phyloP scores from a whole-genome alignment of 2,113 vertebrate genomes.

The Odontesthes bonariensis region DNA sequence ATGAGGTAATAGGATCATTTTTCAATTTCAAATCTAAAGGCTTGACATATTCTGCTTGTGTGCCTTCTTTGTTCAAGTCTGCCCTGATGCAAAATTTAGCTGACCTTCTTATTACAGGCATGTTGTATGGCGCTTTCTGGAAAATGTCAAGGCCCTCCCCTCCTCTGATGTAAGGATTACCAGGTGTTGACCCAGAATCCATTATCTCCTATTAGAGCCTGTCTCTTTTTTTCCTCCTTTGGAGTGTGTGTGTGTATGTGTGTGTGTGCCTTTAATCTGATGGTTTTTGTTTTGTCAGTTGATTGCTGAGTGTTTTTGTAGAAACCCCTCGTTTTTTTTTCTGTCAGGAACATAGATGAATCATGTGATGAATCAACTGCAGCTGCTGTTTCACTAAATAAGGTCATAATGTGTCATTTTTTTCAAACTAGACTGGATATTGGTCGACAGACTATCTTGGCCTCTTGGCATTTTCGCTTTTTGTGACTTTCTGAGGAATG shows the following conservation, averaged over 20 bases:
- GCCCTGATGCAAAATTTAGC: conserved; percentile 49
- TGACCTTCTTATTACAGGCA: conserved; percentile 67
- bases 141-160: conserved; percentile 70
- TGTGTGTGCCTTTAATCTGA: neutral
- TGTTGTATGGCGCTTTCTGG: conserved; percentile 67
- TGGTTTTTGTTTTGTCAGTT: conserved; percentile 24
- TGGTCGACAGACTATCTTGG: no score
- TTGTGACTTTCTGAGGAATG: no score
- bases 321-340: neutral
- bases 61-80: conserved; percentile 57
- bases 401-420: no score
- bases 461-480: no score
- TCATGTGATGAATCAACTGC: no score
- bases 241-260: conserved; percentile 18
- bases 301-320: conserved; percentile 2
- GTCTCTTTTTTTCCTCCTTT: conserved; percentile 49
- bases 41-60: conserved; percentile 46
- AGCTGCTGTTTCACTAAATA: no score
- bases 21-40: conserved; percentile 31
- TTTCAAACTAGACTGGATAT: no score
- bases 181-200: conserved; percentile 82
- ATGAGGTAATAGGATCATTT: conserved; percentile 14
- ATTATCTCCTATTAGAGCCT: conserved; percentile 75
- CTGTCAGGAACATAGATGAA: no score
- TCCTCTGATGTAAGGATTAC: conserved; percentile 72